Percentiles rank a stretch among this genome's conserved stretches.
Conservation (phyloP, 2,888 invertebrate genomes). For the Drosophila rubida region DNA sequence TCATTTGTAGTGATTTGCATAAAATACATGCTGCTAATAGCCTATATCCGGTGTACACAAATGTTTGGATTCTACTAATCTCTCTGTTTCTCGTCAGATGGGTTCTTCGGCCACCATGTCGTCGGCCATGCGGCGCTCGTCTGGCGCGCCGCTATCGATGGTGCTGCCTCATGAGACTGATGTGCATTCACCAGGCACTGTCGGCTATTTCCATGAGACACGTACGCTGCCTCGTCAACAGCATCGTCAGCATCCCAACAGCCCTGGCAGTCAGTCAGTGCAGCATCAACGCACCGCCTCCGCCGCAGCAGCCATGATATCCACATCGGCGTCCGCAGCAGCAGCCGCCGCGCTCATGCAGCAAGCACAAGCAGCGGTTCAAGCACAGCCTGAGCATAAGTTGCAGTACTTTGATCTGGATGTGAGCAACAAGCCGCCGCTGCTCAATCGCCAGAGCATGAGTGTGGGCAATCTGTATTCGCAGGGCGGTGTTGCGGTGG, state of each 20-base stretch:
- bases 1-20: no score
- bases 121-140: constrained; percentile 74
- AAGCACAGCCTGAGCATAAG: constrained; percentile 81
- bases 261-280: constrained; percentile 67
- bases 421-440: constrained; percentile 86
- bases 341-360: constrained; percentile 31
- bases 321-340: constrained; percentile 36
- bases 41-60: no score
- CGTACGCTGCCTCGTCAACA: constrained; percentile 83
- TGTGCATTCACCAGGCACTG: constrained; percentile 55
- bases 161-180: constrained; percentile 78
- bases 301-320: constrained; percentile 72
- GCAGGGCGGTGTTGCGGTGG: constrained; percentile 54
- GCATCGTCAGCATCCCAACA: constrained; percentile 61
- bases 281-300: constrained; percentile 81
- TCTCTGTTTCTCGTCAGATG: constrained; percentile 28
- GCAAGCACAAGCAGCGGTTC: constrained; percentile 37
- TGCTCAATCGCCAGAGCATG: constrained; percentile 80
- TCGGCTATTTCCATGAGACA: constrained; percentile 74
- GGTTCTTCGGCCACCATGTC: constrained; percentile 73
- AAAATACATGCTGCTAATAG: no score
- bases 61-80: neutral
- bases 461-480: constrained; percentile 79
- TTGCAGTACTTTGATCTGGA: constrained; percentile 95
- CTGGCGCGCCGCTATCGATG: constrained; percentile 81